Conservation (phyloP, 2,888 invertebrate species). For the Synanthedon myopaeformis region DNA sequence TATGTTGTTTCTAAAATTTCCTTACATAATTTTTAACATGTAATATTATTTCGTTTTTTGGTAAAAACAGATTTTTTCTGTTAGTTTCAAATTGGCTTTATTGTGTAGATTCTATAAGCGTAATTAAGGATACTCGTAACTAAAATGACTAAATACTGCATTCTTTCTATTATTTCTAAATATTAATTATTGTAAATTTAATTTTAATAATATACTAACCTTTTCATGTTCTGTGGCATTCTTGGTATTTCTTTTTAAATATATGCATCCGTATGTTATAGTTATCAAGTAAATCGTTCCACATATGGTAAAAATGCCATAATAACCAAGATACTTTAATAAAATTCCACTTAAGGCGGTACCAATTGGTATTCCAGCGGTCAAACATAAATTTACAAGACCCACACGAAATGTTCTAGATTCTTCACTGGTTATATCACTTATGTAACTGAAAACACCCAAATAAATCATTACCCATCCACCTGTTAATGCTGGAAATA, state of each 20-base stretch:
- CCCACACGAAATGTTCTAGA: constrained; percentile 72
- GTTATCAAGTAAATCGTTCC: constrained; percentile 46
- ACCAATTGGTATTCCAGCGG: constrained; percentile 69
- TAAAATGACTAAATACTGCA: not conserved
- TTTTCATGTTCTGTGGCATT: constrained; percentile 22
- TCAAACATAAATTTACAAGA: constrained; percentile 69
- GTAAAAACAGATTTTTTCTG: not conserved
- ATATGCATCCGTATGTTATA: constrained; percentile 40
- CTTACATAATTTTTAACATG: too few relatives aligned
- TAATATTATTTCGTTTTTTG: too few relatives aligned
- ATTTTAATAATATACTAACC: constrained; percentile 17
- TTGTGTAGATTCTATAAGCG: too few relatives aligned
- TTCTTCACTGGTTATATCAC: constrained; percentile 67
- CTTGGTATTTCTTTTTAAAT: constrained; percentile 43
- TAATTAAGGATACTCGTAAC: too few relatives aligned
- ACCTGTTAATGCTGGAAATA: constrained; percentile 67
- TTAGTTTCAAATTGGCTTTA: not conserved
- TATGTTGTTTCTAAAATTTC: too few relatives aligned
- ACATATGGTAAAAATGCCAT: constrained; percentile 48
- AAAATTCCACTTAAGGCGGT: constrained; percentile 67
- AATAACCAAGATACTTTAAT: constrained; percentile 46
- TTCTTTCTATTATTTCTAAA: not conserved
- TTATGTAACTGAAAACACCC: constrained; percentile 73
- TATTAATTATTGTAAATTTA: not conserved
- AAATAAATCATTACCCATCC: constrained; percentile 67